Evolutionary conservation across 1,140 invertebrate species (phyloP).

Genomic region (Lepidurus apus): DNA sequence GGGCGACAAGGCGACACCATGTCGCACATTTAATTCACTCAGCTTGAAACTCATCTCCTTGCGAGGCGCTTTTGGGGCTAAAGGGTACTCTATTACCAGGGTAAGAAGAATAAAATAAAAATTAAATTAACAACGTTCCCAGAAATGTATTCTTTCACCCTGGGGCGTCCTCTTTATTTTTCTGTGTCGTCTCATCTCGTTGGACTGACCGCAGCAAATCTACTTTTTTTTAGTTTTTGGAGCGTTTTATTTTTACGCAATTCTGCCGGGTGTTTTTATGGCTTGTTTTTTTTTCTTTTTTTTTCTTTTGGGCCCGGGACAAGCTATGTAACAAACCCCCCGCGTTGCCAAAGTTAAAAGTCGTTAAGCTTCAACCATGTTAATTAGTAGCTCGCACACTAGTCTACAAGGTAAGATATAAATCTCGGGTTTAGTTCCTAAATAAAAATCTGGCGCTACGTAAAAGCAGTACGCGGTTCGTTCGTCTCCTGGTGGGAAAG

Average conservation of each 20-base stretch:
- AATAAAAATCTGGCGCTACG: neutral
- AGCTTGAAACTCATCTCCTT: slow-evolving; percentile 5
- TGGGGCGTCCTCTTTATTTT: no score
- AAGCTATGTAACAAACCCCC: slow-evolving; percentile 1
- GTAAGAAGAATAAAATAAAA: no score
- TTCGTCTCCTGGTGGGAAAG: no score
- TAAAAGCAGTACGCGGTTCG: neutral
- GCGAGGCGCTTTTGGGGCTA: neutral
- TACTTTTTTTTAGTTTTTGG: neutral
- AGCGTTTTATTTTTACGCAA: neutral
- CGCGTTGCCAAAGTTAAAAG: slow-evolving; percentile 19
- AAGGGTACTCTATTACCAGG: neutral
- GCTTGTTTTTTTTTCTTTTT: neutral
- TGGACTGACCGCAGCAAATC: neutral
- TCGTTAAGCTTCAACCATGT: slow-evolving; percentile 19
- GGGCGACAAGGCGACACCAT: neutral
- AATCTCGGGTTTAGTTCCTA: neutral
- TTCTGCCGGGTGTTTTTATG: neutral
- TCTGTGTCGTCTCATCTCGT: neutral
- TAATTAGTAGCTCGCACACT: slow-evolving; percentile 21
- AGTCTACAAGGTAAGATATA: slow-evolving; percentile 5
- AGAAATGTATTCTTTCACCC: no score
- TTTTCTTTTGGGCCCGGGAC: neutral
- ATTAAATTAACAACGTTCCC: no score
- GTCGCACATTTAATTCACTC: slow-evolving; percentile 21